Evolutionary conservation across 2,888 invertebrate genomes (phyloP).

Genomic region (Palloptera scutellata): DNA sequence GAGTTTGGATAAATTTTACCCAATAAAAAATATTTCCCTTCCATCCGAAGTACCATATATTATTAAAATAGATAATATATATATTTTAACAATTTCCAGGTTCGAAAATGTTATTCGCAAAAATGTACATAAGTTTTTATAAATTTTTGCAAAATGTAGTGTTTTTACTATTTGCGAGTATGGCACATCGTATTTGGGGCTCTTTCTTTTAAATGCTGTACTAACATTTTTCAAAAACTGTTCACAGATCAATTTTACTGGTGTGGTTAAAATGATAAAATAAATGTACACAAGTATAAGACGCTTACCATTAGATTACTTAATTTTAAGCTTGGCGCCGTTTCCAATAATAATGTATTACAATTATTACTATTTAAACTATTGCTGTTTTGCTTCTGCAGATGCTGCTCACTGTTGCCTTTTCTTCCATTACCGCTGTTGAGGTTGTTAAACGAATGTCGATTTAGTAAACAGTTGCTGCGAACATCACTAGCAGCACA

Average conservation of each 20-base stretch:
- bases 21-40: too few relatives aligned
- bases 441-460: constrained; percentile 29
- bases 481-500: constrained; percentile 27
- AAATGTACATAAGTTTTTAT: too few relatives aligned
- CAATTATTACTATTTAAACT: constrained; percentile 35
- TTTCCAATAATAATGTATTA: constrained; percentile 53
- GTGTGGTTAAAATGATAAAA: background rate
- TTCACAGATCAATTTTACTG: background rate
- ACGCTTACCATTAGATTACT: constrained; percentile 64
- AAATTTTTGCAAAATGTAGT: too few relatives aligned
- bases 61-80: too few relatives aligned
- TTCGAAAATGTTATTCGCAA: too few relatives aligned
- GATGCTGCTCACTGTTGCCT: constrained; percentile 42
- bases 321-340: constrained; percentile 63
- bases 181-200: too few relatives aligned
- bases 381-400: constrained; percentile 26
- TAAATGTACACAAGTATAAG: constrained; percentile 4
- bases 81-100: too few relatives aligned
- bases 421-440: constrained; percentile 28
- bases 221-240: too few relatives aligned
- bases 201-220: too few relatives aligned
- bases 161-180: too few relatives aligned
- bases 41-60: too few relatives aligned
- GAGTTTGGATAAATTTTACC: too few relatives aligned
- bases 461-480: constrained; percentile 36